Evolutionary conservation across 2,888 invertebrate species (phyloP).

Genomic region (Rhopalosiphum nymphaeae): DNA sequence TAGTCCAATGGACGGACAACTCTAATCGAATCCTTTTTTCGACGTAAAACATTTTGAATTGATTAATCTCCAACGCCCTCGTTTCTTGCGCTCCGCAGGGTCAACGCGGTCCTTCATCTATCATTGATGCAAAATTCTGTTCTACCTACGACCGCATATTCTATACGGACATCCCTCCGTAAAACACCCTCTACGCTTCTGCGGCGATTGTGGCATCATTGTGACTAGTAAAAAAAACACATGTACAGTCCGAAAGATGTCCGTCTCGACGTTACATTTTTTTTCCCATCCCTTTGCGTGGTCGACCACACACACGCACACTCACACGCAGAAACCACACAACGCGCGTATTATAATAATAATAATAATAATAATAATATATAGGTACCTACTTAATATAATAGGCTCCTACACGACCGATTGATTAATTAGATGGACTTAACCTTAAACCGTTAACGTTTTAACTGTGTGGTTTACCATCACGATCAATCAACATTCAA

Average conservation of each 20-base stretch:
- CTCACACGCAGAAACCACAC: conserved; percentile 10
- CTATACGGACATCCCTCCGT: conserved; percentile 15
- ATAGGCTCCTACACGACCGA: background rate
- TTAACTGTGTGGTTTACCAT: background rate
- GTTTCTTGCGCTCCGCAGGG: background rate
- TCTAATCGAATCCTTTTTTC: conserved; percentile 30
- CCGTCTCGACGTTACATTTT: conserved; percentile 2
- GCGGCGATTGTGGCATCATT: background rate
- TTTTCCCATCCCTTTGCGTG: conserved; percentile 16
- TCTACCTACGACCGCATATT: background rate
- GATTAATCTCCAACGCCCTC: conserved; percentile 52
- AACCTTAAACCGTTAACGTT: conserved; percentile 45
- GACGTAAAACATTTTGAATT: conserved; percentile 48
- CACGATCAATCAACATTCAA: conserved; percentile 40
- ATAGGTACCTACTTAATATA: no score
- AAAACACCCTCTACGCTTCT: background rate
- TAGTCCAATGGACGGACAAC: background rate
- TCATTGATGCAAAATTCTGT: conserved; percentile 15
- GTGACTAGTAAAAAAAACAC: background rate
- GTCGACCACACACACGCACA: background rate
- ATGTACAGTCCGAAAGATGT: conserved; percentile 9
- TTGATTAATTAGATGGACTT: conserved; percentile 56
- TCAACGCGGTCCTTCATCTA: conserved; percentile 36
- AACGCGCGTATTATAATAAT: background rate
- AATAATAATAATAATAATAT: no score